Percentiles rank a stretch among this genome's conserved stretches.
Conservation (phyloP, 2,888 invertebrate genomes). For the Caenorhabditis doughertyi region DNA sequence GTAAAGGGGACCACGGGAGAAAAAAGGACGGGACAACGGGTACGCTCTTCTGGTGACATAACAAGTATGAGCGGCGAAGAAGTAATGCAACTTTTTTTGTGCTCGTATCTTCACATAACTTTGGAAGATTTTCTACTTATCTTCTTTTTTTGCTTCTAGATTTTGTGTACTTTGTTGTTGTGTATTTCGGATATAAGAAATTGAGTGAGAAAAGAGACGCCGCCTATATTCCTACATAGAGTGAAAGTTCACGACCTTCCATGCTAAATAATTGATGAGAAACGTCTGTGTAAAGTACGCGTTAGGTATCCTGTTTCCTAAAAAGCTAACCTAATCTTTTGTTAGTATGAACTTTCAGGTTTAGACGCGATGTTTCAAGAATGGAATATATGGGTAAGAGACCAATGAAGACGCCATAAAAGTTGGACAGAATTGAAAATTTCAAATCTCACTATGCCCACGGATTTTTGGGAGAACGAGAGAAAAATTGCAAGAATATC, state of each 20-base stretch:
- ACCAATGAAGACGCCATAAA: not conserved
- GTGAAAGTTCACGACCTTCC: slow-evolving; percentile 36
- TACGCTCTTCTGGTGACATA: slow-evolving; percentile 62
- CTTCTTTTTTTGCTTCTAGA: not conserved
- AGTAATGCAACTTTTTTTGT: slow-evolving; percentile 59
- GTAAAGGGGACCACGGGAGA: slow-evolving; percentile 23
- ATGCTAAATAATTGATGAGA: slow-evolving; percentile 40
- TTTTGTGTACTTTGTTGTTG: not conserved
- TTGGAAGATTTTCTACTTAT: slow-evolving; percentile 33
- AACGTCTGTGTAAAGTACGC: slow-evolving; percentile 31
- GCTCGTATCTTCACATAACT: slow-evolving; percentile 27
- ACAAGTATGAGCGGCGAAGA: slow-evolving; percentile 46
- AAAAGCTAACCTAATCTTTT: slow-evolving; percentile 18
- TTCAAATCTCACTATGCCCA: no score
- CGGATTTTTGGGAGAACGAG: no score
- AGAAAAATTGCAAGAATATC: no score
- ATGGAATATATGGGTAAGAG: not conserved
- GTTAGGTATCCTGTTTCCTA: slow-evolving; percentile 25
- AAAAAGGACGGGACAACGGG: slow-evolving; percentile 47
- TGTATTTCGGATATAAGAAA: not conserved
- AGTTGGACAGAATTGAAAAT: no score
- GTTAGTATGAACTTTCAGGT: slow-evolving; percentile 3
- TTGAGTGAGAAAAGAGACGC: not conserved
- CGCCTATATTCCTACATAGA: not conserved
- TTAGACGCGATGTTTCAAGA: not conserved